phyloP scores from a whole-genome alignment of 2,113 vertebrate genomes.

The Hydropotes inermis region DNA sequence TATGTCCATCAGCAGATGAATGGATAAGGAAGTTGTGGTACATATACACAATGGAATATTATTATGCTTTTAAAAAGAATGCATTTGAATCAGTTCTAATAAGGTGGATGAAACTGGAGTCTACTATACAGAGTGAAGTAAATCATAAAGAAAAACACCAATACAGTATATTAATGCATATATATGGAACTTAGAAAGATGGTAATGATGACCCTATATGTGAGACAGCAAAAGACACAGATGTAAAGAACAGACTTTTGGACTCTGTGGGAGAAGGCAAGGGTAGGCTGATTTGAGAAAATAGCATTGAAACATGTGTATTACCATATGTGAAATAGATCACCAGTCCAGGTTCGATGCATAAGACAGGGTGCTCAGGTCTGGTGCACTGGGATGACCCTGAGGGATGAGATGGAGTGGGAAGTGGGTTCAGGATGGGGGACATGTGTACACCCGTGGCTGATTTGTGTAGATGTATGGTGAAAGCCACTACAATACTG shows the following conservation, averaged over 20 bases:
- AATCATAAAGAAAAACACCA: background rate
- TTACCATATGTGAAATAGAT: background rate
- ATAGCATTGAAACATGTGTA: background rate
- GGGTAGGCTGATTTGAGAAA: background rate
- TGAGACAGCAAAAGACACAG: background rate
- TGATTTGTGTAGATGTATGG: background rate
- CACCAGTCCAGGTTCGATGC: background rate
- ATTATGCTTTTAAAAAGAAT: background rate
- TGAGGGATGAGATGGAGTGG: background rate
- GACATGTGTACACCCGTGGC: background rate
- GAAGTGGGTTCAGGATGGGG: background rate
- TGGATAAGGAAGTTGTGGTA: background rate
- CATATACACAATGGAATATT: background rate
- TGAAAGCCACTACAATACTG: background rate
- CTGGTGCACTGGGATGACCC: background rate
- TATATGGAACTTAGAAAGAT: background rate
- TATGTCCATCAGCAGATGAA: background rate
- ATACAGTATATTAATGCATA: background rate
- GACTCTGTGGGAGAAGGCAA: background rate
- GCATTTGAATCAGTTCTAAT: background rate
- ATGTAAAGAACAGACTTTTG: background rate
- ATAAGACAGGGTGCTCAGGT: background rate
- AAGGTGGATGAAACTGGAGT: background rate
- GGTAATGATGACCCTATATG: background rate
- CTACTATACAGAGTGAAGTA: background rate